Percentiles rank a stretch among this genome's conserved stretches.
These are phyloP conservation scores for Hyles euphorbiae DNA, from an alignment of 1,140 invertebrate genomes.

Conservation along the genomic window DNA sequence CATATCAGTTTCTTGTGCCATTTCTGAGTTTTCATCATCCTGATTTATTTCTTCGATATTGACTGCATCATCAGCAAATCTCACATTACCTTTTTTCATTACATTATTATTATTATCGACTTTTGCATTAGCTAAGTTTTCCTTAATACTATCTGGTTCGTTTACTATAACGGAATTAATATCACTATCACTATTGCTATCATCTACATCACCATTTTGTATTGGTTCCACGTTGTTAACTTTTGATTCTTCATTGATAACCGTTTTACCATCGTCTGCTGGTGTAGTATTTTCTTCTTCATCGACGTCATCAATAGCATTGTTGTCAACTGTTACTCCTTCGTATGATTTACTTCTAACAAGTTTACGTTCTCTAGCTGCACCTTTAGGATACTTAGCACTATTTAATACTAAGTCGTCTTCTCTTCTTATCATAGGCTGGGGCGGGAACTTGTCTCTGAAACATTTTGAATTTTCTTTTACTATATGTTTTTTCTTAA, in stretches of 20 bases:
- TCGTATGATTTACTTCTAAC: neutral
- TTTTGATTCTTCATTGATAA: neutral
- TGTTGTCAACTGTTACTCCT: neutral
- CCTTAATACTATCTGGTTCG: no score
- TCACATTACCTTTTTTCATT: constrained; percentile 10
- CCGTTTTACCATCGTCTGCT: neutral
- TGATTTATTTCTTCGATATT: constrained; percentile 1
- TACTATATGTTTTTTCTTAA: no score
- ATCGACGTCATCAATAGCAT: neutral
- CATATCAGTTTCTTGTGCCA: constrained; percentile 8
- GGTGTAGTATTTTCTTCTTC: constrained; percentile 6
- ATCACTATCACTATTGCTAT: no score
- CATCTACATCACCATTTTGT: no score
- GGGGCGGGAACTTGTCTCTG: constrained; percentile 4
- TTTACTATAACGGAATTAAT: no score
- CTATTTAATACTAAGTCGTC: constrained; percentile 1
- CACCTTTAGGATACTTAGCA: neutral
- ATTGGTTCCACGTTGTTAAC: neutral
- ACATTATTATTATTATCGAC: constrained; percentile 8
- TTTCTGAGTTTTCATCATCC: constrained; percentile 8
- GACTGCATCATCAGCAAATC: constrained; percentile 6
- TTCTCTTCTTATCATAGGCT: neutral
- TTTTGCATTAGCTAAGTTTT: no score
- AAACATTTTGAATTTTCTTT: neutral
- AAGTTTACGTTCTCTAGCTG: neutral